Base-by-base conservation (phyloP, 2,113 vertebrate genomes). In the Upupa epops region DNA sequence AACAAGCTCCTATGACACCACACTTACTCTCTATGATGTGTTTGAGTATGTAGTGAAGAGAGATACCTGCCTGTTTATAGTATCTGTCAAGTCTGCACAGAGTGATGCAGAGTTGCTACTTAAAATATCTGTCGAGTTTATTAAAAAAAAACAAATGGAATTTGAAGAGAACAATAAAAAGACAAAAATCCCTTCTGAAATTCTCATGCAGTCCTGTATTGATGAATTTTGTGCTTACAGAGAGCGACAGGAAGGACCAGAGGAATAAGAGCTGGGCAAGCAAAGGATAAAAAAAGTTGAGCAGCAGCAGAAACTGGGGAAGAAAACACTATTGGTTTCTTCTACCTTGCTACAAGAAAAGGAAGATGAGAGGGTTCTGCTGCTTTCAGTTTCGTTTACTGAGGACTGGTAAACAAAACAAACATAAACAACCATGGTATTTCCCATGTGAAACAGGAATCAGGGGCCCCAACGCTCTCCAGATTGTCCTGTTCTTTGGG, bases 371-470 rank as follows among this genome's bases (percentile, higher is more conserved):
- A 71, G 69, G 40, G 31, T 79, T 65, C 77, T 87, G 91, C 49
- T 88, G 79, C 37, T 88, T 95, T 63, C 65, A 46, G 79, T 90
- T 87, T 88, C 83, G 40, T 58, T 45, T 31, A 42, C 0, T 22
- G 65, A 83, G 56, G 46, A 34, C 52, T 65, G 49, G 84, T 86
- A 95, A 95, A 95, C 78, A 84, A 87, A 85, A 36, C 80, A 26
- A 83, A 92, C 15, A 65, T 71, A 87, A 91, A 82, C 32, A 79
- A 69, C 36, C 29, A 5, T 0, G 11, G 78, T 66, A 75, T 65
- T 86, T 95, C 80, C 86, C 86, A 73, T 8, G 17, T 1, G 0
- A 81, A 83, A 81, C 65, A 71, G 58, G 76, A 91, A 85, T 34
- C 4, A 5, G n/a, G 34, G 48, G 54, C 10, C 77, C 2, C 2